Conservation (phyloP, 2,888 invertebrate genomes). For the Nomada hirtipes region DNA sequence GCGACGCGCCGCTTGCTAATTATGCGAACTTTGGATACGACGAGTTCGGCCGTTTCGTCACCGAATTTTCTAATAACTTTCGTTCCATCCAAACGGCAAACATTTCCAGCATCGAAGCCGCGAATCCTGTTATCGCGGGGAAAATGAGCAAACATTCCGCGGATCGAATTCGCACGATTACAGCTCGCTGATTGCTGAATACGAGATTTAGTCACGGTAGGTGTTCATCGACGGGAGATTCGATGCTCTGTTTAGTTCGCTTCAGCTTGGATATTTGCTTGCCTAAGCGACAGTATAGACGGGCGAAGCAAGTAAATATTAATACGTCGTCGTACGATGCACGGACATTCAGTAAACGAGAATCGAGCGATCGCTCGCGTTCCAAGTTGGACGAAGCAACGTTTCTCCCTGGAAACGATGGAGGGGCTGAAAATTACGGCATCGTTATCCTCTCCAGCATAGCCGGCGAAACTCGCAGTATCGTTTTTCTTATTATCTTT, state of each 20-base stretch:
- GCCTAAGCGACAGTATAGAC: slow-evolving; percentile 74
- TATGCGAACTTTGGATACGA: not conserved
- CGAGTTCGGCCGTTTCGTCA: not conserved
- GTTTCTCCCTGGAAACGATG: not conserved
- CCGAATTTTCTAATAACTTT: slow-evolving; percentile 23
- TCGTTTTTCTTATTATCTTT: slow-evolving; percentile 55
- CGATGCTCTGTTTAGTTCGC: slow-evolving; percentile 66
- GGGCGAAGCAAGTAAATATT: slow-evolving; percentile 75
- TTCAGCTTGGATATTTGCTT: slow-evolving; percentile 73
- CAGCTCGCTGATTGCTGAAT: slow-evolving; percentile 42
- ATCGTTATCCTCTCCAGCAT: too few species aligned
- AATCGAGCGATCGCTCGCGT: slow-evolving; percentile 65
- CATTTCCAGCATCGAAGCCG: not conserved
- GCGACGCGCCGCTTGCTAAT: not conserved
- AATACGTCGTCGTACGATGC: slow-evolving; percentile 65
- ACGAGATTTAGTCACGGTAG: slow-evolving; percentile 39
- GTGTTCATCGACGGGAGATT: slow-evolving; percentile 52
- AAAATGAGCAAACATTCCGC: slow-evolving; percentile 24
- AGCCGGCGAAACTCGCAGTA: slow-evolving; percentile 3
- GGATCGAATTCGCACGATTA: slow-evolving; percentile 34
- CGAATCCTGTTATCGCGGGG: not conserved
- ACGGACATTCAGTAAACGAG: slow-evolving; percentile 58
- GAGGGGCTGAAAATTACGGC: too few species aligned
- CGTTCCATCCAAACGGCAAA: not conserved
- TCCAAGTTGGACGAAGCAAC: slow-evolving; percentile 15